Evolutionary conservation across 1,140 invertebrate species (phyloP).

Genomic region (Nasonia vitripennis): DNA sequence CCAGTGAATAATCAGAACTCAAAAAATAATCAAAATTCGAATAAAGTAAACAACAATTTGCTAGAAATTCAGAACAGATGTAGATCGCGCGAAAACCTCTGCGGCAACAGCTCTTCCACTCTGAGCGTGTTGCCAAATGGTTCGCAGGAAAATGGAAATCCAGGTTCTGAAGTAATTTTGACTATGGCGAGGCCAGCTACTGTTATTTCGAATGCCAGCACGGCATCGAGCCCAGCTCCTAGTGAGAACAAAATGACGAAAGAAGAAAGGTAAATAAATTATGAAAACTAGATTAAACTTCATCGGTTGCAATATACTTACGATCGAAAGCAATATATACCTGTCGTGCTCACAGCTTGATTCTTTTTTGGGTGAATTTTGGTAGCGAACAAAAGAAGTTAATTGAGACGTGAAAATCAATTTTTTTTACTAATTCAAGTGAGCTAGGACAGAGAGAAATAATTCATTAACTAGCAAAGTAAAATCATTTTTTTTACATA

Average conservation of each 20-base stretch:
- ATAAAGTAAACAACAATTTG: conserved; percentile 69
- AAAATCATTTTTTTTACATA: neutral
- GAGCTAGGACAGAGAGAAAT: neutral
- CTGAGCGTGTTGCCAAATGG: conserved; percentile 68
- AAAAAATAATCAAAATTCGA: conserved; percentile 65
- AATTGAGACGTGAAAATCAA: neutral
- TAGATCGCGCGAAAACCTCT: conserved; percentile 77
- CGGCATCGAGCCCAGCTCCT: conserved; percentile 78
- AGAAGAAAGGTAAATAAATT: conserved; percentile 76
- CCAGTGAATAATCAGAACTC: conserved; percentile 66
- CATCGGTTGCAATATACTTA: conserved; percentile 3
- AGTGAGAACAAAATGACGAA: conserved; percentile 78
- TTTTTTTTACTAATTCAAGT: neutral
- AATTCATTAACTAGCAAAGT: neutral
- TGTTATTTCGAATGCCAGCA: conserved; percentile 81
- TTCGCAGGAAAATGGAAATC: conserved; percentile 69
- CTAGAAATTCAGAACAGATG: conserved; percentile 73
- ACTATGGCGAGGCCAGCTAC: conserved; percentile 84
- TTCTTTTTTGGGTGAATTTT: conserved; percentile 15
- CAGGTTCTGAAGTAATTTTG: conserved; percentile 79
- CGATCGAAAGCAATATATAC: neutral
- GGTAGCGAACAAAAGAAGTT: neutral
- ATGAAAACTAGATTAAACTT: conserved; percentile 34
- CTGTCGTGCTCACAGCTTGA: neutral
- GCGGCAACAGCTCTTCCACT: conserved; percentile 69